These are phyloP conservation scores for Echinarachnius parma DNA, from an alignment of 53 echinoderm and acorn worm genomes.

Conservation along the genomic window DNA sequence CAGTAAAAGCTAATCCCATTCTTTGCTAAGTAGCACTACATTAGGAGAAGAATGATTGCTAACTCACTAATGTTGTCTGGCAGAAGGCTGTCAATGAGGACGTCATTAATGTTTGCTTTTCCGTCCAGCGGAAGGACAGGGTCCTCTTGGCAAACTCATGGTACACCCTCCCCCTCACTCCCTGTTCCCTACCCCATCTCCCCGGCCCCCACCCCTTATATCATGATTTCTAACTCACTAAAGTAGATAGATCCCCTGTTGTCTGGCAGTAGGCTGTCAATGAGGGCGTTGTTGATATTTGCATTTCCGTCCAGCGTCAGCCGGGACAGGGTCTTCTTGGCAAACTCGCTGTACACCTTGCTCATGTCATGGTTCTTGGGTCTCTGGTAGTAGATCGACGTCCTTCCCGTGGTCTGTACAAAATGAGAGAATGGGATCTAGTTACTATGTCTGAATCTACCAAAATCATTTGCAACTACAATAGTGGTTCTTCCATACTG, in stretches of 20 bases:
- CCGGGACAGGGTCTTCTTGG: conserved; percentile 36
- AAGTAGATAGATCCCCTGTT: too few relatives aligned
- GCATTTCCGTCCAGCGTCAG: conserved; percentile 29
- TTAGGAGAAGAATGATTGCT: too few relatives aligned
- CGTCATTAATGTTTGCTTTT: conserved; percentile 5
- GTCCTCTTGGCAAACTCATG: conserved; percentile 5
- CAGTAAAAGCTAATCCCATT: too few relatives aligned
- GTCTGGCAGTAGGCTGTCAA: conserved; percentile 33
- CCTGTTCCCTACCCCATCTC: too few relatives aligned
- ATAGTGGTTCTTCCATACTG: too few relatives aligned
- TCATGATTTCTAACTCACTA: too few relatives aligned
- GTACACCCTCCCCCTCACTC: too few relatives aligned
- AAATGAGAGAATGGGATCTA: too few relatives aligned
- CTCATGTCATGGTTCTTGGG: conserved; percentile 34
- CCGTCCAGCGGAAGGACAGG: background rate
- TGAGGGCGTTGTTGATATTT: conserved; percentile 9
- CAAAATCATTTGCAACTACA: too few relatives aligned
- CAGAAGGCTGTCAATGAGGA: conserved; percentile 27
- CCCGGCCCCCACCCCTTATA: too few relatives aligned
- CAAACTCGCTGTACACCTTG: conserved; percentile 47
- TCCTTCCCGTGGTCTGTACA: conserved; percentile 36
- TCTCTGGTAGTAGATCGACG: conserved; percentile 74
- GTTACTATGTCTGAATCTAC: too few relatives aligned
- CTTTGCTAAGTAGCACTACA: too few relatives aligned
- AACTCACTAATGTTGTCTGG: conserved; percentile 48